Evolutionary conservation across 2,888 invertebrate genomes (phyloP), one percentile per base, ranked within the genome.

Genomic region (Cremastinae sp.): DNA sequence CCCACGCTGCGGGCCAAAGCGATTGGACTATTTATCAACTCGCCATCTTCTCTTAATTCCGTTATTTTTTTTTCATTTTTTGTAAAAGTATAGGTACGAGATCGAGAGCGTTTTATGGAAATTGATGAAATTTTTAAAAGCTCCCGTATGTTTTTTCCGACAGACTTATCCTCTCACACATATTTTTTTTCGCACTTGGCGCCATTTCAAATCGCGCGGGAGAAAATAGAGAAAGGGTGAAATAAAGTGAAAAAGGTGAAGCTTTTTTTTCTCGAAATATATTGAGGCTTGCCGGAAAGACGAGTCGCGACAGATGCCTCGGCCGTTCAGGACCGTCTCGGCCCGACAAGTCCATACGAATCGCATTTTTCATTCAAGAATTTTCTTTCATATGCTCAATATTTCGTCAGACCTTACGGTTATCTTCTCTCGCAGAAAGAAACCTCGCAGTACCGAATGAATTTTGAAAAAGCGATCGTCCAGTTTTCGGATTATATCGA

Each of bases 281-380:
- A 43, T 18, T 8, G 56, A 38, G n/a, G 9, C 22, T n/a, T n/a
- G n/a, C 16, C 38, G 12, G 45, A 61, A 45, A 66, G 38, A 38
- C 36, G 5, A 36, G 45, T 53, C 53, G 28, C 47, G 28, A 28
- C 61, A 56, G 74, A 54, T 74, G 66, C 61, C 54, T 38, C 45
- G 47, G 59, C 22, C 36, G 43, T 62, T 59, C 22, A 16, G 16
- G 5, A 54, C 54, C 36, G 58, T 66, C 34, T n/a, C 4, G 22
- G 41, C 12, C 12, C 38, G 20, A 22, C 14, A 9, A 47, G 9
- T 61, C 16, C 22, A 54, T 54, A 20, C 14, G 14, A 62, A 36
- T 10, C 18, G n/a, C 16, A 61, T 9, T 28, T 56, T 62, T 53
- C 38, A n/a, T 45, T 16, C n/a, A 22, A 5, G 28, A 5, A 28